Conservation (phyloP, 2,797 vertebrate species). For the Fringilla coelebs region DNA sequence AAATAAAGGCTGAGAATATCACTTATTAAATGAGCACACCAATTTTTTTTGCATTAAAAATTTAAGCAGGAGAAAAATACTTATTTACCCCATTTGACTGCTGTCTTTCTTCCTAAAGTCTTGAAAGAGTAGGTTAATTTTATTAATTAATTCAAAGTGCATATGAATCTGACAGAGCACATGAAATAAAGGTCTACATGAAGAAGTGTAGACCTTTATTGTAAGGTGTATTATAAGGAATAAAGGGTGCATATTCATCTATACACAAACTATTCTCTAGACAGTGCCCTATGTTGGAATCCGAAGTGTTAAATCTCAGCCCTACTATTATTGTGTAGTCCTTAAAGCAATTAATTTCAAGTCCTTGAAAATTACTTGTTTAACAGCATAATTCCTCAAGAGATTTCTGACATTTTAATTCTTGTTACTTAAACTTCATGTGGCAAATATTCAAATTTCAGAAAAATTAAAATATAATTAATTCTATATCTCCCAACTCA, state of each 20-base stretch:
- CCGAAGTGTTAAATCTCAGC: neutral
- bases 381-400: neutral
- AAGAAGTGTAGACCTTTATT: too few species aligned
- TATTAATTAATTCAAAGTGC: neutral
- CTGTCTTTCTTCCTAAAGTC: neutral
- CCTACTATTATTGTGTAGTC: neutral
- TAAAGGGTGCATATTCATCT: neutral
- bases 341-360: neutral
- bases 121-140: neutral
- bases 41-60: neutral
- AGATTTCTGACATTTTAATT: neutral
- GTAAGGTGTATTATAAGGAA: too few species aligned
- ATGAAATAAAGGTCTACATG: neutral
- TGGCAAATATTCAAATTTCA: neutral
- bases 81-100: neutral
- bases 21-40: neutral
- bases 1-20: neutral
- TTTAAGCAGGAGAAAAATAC: neutral
- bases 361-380: neutral
- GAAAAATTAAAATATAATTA: neutral
- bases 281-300: neutral
- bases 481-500: neutral
- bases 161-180: neutral
- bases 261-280: neutral
- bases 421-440: neutral